Evolutionary conservation across 2,888 invertebrate species (phyloP), one percentile per base, ranked within the genome.

Genomic region (Athripsodes cinereus): DNA sequence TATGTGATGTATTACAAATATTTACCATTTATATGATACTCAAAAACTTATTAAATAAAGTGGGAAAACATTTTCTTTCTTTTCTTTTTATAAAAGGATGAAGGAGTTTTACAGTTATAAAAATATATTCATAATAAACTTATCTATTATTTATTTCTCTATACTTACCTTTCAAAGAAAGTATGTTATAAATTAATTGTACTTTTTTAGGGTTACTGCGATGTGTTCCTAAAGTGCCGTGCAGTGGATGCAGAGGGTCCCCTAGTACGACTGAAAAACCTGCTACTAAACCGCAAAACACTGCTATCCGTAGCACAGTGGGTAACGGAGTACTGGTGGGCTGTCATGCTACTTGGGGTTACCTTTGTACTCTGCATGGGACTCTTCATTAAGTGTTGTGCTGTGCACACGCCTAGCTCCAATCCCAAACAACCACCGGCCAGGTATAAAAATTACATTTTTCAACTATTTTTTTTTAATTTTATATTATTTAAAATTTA

Each of bases 211-310:
- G 98, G 99, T 54, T 99, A 99, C 76, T 99, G 99, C 79, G 99
- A 99, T 80, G 98, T 99, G 64, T 99, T 99, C 80, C 86, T 95
- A 55, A 97, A 96, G 74, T 99, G 99, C 72, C 88, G 99, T 65
- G 94, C 95, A 1, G 97, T 99, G 20, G 98, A 99, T 77, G 97
- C 98, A 0, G 98, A 99, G 69, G 99, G 99, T 5, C 99, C 99
- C 2, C 79, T 99, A 63, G 96, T 95, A 20, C 85, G 97, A 54
- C 83, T 99, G 59, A 98, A 98, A 82, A 98, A 97, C 76, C 82
- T 97, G 52, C 83, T 98, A 20, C 87, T 98, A 66, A 95, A 95
- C 74, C 87, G 88, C 65, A 88, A 95, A 67, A 96, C 96, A 1
- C 79, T 97, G 62, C 81, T 86, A 66, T 87, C 88, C 2, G 88